These are phyloP conservation scores for Drosophila planitibia DNA, from an alignment of 2,888 invertebrate species.

Conservation along the genomic window DNA sequence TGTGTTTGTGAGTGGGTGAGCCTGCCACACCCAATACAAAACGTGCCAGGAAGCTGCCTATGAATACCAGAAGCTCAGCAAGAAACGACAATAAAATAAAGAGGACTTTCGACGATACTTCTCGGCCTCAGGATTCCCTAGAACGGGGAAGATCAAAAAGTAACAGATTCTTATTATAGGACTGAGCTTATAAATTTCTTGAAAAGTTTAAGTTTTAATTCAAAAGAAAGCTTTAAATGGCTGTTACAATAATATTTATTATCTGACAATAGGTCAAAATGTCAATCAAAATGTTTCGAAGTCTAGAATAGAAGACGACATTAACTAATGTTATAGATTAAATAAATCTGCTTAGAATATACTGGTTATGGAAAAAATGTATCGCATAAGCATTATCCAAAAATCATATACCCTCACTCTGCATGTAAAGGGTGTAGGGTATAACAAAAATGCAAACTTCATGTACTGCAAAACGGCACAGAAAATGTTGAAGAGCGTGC, in stretches of 20 bases:
- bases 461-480: constrained; percentile 67
- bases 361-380: background rate
- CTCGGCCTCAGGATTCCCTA: constrained; percentile 9
- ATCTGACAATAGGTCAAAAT: background rate
- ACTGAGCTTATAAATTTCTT: background rate
- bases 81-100: constrained; percentile 56
- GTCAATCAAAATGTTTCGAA: background rate
- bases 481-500: constrained; percentile 69
- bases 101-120: background rate
- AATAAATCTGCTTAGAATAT: background rate
- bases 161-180: background rate
- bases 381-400: background rate
- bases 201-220: background rate
- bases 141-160: fast-evolving
- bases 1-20: constrained; percentile 36
- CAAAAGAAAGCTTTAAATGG: background rate
- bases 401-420: background rate
- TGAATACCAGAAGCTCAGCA: constrained; percentile 59
- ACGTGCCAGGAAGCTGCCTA: constrained; percentile 65
- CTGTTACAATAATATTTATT: background rate
- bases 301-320: background rate
- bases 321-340: background rate
- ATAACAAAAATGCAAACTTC: constrained; percentile 67
- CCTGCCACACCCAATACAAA: constrained; percentile 67
- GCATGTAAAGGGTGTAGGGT: constrained; percentile 22